Base-by-base conservation (phyloP, 2,113 vertebrate genomes). In the Pipra filicauda region DNA sequence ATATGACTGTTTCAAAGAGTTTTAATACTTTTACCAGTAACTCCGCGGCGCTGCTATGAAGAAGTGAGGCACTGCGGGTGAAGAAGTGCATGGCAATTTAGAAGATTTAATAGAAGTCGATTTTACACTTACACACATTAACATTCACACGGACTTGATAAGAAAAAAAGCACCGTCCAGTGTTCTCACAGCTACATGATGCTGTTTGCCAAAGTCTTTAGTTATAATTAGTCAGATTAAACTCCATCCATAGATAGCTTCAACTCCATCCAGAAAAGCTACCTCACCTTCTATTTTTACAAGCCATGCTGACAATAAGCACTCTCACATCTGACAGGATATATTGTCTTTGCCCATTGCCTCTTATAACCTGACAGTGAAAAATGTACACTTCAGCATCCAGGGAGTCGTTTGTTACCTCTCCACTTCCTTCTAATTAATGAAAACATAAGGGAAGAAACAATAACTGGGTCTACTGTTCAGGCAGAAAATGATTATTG, bases 51-150 rank as follows among this genome's bases (percentile, higher is more conserved):
- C 55, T 51, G 94, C 84, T 81, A 57, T 49, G 93, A 69, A 93
- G 94, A 31, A 92, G 94, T 3, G 59, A 96, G 82, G 92, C 92
- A 10, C 27, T 88, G 92, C 2, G 65, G 94, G 88, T 91, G 97
- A 95, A 93, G 95, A 69, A 97, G 94, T 76, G 94, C 86, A 49
- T 7, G 66, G 96, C 95, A 94, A 94, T 97, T 97, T 61, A 80
- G 74, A 97, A 97, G 96, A 97, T 97, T 97, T 97, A 97, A 96
- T 91, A 95, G 95, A 93, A 97, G 97, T 96, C 95, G 78, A 96
- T 95, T 96, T 83, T 93, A 96, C 94, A 92, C 95, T 96, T 92
- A 78, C 93, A 92, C 80, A 84, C 95, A 96, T 97, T 97, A 97
- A 88, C 96, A 96, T 97, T 97, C 96, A 65, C 94, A 88, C 0